Evolutionary conservation across 2,113 vertebrate species (phyloP).

Genomic region (Caranx melampygus): DNA sequence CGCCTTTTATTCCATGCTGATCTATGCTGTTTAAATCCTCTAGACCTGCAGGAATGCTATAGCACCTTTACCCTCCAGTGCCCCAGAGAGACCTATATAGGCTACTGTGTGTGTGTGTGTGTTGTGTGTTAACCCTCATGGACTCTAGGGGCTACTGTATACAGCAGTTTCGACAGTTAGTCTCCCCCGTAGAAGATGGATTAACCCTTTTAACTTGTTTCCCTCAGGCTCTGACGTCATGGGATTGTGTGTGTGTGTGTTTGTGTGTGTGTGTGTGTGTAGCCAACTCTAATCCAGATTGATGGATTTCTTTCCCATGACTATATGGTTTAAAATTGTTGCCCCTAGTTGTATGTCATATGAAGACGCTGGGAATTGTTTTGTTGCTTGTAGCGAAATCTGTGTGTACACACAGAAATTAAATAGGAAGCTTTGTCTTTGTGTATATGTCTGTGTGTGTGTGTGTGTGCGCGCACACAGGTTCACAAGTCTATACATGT

Average conservation of each 20-base stretch:
- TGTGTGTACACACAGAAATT: constrained; percentile 27
- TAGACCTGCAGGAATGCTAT: constrained; percentile 52
- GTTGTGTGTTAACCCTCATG: constrained; percentile 42
- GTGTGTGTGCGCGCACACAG: neutral
- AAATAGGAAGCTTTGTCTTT: constrained; percentile 24
- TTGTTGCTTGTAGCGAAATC: constrained; percentile 40
- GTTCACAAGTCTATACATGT: constrained; percentile 20
- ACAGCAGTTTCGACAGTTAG: constrained; percentile 49
- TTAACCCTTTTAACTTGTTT: constrained; percentile 71
- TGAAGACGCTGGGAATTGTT: constrained; percentile 40
- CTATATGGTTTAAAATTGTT: constrained; percentile 52
- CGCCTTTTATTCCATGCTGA: constrained; percentile 56
- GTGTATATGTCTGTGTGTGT: constrained; percentile 8
- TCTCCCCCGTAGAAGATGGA: constrained; percentile 57
- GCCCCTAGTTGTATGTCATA: constrained; percentile 56
- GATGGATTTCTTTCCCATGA: constrained; percentile 57
- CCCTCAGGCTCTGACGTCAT: constrained; percentile 47
- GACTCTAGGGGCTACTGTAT: constrained; percentile 43
- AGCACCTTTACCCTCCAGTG: constrained; percentile 51
- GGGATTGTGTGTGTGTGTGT: constrained; percentile 22
- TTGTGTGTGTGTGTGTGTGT: constrained; percentile 9
- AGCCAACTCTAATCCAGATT: constrained; percentile 35
- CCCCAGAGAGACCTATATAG: constrained; percentile 37
- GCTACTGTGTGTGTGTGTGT: constrained; percentile 8
- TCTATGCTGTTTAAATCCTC: constrained; percentile 55